A percentile compares a stretch with the other conserved stretches of the same genome.
Conservation (phyloP, 2,113 vertebrate genomes). For the Halcyon senegalensis region DNA sequence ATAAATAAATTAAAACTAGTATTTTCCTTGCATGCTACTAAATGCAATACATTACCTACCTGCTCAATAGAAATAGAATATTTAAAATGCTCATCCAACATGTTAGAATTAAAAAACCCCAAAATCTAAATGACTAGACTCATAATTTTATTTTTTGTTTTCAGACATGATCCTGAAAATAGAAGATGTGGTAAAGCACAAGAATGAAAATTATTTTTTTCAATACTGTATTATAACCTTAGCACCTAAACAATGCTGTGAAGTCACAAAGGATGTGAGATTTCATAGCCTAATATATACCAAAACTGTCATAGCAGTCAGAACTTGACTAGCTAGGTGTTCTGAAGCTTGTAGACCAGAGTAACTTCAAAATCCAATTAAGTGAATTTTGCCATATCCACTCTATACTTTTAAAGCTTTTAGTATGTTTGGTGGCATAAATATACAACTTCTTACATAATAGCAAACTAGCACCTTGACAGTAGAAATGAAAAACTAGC, state of each 20-base stretch:
- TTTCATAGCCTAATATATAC: background rate
- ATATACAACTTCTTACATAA: background rate
- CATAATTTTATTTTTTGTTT: background rate
- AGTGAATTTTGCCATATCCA: background rate
- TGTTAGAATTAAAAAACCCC: background rate
- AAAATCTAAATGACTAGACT: background rate
- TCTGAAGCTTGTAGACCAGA: background rate
- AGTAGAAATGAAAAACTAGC: background rate
- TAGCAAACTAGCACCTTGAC: background rate
- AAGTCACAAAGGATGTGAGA: background rate
- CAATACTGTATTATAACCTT: background rate
- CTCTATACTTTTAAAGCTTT: background rate
- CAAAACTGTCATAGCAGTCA: background rate
- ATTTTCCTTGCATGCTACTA: background rate
- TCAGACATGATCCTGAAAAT: background rate
- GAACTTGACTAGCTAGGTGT: background rate
- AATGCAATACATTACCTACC: background rate
- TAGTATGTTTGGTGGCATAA: background rate
- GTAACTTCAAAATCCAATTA: background rate
- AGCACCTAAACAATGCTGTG: background rate
- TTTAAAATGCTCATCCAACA: background rate
- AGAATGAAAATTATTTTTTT: background rate
- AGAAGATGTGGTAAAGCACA: background rate
- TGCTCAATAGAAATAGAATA: background rate
- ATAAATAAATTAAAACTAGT: background rate